A percentile compares a stretch with the other conserved stretches of the same genome.
These are phyloP conservation scores for Irena cyanogastra DNA, from an alignment of 2,113 vertebrate species.

Conservation along the genomic window DNA sequence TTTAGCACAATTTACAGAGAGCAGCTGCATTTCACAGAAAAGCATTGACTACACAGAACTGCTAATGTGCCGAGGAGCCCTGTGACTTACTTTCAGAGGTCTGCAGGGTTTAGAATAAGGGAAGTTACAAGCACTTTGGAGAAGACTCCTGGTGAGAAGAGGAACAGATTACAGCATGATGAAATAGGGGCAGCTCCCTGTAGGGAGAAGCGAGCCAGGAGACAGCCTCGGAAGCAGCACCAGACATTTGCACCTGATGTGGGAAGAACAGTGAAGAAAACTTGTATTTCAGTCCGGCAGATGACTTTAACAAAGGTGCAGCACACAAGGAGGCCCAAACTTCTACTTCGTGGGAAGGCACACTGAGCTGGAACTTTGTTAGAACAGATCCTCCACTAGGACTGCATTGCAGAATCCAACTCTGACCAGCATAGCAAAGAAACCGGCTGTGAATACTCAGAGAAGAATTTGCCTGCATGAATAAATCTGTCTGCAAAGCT, in stretches of 20 bases:
- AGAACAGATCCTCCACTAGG: background rate
- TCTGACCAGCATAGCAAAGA: background rate
- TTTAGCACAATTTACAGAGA: background rate
- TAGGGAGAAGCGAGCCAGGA: background rate
- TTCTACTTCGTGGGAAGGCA: background rate
- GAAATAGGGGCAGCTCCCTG: background rate
- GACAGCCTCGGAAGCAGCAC: background rate
- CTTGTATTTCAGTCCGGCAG: background rate
- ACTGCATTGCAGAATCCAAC: background rate
- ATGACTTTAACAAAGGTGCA: background rate
- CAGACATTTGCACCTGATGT: background rate
- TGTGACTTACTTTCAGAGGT: background rate
- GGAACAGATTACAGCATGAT: background rate
- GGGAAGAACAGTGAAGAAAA: background rate
- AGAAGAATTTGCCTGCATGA: background rate
- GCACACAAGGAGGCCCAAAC: background rate
- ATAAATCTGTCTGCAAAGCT: background rate
- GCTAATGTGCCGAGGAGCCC: background rate
- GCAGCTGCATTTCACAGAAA: background rate
- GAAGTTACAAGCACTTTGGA: background rate
- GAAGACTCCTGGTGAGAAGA: background rate
- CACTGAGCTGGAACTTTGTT: accelerated
- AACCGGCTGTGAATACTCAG: background rate
- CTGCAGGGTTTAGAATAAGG: background rate
- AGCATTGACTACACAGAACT: background rate